Evolutionary conservation across 2,888 invertebrate species (phyloP), one percentile per base, ranked within the genome.

Genomic region (Pachliopta kotzebuea): DNA sequence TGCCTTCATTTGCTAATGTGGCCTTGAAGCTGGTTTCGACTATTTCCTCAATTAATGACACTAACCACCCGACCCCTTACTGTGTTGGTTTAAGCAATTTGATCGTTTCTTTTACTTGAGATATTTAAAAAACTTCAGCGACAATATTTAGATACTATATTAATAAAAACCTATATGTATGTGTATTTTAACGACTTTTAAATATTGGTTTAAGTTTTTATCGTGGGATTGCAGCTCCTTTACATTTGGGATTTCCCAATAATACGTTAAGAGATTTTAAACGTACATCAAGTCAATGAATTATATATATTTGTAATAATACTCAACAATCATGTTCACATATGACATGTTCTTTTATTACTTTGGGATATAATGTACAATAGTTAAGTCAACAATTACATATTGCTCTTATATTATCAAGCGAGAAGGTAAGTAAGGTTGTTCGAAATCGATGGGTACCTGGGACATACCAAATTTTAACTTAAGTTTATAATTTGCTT

Each of bases 1-100:
- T 87, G 85, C 78, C 76, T 80, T 80, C 78, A 83, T 87, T 85
- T 83, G 76, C 75, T 75, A 72, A 76, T 77, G 76, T 77, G 80
- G 83, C 88, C 87, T 88, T 86, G 81, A 78, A 76, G 74, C 71
- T 76, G 75, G 72, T 77, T 83, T 78, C 72, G 73, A 78, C 70
- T 81, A 82, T 84, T 88, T 88, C 88, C 88, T 84, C 84, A 86
- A 86, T 88, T 86, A 86, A 77, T 73, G 67, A 78, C 79, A 76
- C 70, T 64, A 68, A 65, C 63, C 52, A 62, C 45, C 49, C 67
- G 57, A 66, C 52, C 52, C 65, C 45, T 63, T 63, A 56, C 60
- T 66, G 64, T 21, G 49, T 63, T 63, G 62, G 60, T 70, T 65
- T 66, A 31, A 56, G 24, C 7, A 24, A 63, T 66, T 29, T 60